Percentiles rank a stretch among this genome's conserved stretches.
phyloP scores from a whole-genome alignment of 1,140 invertebrate species.

The Schlechtendalia chinensis region DNA sequence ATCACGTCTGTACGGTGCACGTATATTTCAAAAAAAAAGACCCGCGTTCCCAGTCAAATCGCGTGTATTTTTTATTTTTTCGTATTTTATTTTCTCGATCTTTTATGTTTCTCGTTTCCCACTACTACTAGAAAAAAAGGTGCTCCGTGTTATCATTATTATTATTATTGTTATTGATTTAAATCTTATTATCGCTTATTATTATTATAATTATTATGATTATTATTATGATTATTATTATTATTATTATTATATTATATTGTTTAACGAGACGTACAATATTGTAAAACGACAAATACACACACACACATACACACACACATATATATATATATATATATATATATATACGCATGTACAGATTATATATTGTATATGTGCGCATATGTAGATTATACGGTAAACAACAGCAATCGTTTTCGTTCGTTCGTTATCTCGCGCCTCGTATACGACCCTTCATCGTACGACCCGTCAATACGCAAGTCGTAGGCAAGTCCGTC shows the following conservation, averaged over 20 bases:
- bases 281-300: constrained; percentile 22
- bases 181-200: constrained; percentile 15
- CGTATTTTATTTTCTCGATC: neutral
- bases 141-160: constrained; percentile 29
- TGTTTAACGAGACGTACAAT: constrained; percentile 24
- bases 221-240: constrained; percentile 24
- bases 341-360: constrained; percentile 20
- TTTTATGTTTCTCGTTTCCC: constrained; percentile 8
- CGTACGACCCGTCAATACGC: too few species aligned
- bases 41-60: neutral
- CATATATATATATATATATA: constrained; percentile 5
- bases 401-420: neutral
- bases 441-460: too few species aligned
- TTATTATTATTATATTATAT: constrained; percentile 24
- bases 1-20: too few species aligned
- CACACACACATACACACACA: neutral
- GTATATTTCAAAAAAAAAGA: too few species aligned
- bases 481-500: too few species aligned
- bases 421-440: neutral
- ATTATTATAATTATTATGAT: neutral
- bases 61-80: neutral
- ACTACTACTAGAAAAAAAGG: constrained; percentile 24
- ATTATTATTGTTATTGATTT: constrained; percentile 7
- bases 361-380: too few species aligned
- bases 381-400: constrained; percentile 14